Evolutionary conservation across 2,113 vertebrate species (phyloP).

Genomic region (Semnornis frantzii): DNA sequence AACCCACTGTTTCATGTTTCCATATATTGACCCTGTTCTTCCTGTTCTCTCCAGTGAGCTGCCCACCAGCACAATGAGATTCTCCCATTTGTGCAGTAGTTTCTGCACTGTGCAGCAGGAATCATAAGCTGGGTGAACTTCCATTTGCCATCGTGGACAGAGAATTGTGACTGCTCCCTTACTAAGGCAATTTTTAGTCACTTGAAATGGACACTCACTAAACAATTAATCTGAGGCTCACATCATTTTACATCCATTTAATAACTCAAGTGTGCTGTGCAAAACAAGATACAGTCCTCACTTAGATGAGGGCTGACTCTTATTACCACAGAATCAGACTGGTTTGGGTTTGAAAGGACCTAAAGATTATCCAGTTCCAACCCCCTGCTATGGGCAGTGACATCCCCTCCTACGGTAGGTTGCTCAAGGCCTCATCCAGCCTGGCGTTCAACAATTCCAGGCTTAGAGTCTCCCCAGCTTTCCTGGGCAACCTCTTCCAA

Average conservation of each 20-base stretch:
- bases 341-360: no score
- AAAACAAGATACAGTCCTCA: not conserved
- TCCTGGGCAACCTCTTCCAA: no score
- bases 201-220: not conserved
- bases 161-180: not conserved
- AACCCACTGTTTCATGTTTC: not conserved
- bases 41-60: not conserved
- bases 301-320: not conserved
- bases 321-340: not conserved
- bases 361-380: no score
- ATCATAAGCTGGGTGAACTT: not conserved
- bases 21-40: not conserved
- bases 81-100: not conserved
- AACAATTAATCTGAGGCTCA: not conserved
- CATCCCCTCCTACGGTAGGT: no score
- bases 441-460: no score
- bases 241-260: not conserved
- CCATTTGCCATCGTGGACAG: not conserved
- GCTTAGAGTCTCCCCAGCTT: no score
- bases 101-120: not conserved
- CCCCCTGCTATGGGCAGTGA: no score
- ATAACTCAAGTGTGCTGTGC: not conserved
- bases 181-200: not conserved
- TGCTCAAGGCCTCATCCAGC: no score
- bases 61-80: not conserved